These are phyloP conservation scores for Echiichthys vipera DNA, from an alignment of 2,797 vertebrate species.

Conservation along the genomic window DNA sequence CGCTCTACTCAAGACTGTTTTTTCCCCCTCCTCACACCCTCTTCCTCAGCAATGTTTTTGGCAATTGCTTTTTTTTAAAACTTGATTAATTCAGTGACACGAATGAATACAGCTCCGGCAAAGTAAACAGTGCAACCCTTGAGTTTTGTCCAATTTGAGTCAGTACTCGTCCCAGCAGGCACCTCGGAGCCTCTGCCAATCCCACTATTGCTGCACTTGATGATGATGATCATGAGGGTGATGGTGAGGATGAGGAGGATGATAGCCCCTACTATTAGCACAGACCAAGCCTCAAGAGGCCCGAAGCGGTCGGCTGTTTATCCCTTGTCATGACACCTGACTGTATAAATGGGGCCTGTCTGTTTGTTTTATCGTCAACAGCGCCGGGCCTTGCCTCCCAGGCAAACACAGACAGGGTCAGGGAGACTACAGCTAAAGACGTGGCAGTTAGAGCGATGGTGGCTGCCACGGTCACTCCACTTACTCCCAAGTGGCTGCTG, in stretches of 20 bases:
- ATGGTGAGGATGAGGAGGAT: slow-evolving; percentile 67
- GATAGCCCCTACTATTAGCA: slow-evolving; percentile 62
- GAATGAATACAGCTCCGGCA: slow-evolving; percentile 61
- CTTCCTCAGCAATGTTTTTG: slow-evolving; percentile 58
- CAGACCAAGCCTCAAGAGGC: slow-evolving; percentile 56
- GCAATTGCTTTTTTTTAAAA: slow-evolving; percentile 57
- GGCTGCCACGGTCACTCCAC: slow-evolving; percentile 76
- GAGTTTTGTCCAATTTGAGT: slow-evolving; percentile 72
- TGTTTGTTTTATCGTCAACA: slow-evolving; percentile 81
- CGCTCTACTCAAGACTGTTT: slow-evolving; percentile 51
- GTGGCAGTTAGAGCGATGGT: slow-evolving; percentile 79
- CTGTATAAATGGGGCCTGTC: slow-evolving; percentile 80
- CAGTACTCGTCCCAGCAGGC: slow-evolving; percentile 57
- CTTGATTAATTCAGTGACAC: slow-evolving; percentile 76
- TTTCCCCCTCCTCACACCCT: not conserved
- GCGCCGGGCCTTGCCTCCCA: slow-evolving; percentile 64
- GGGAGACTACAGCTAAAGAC: slow-evolving; percentile 73
- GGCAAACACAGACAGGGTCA: slow-evolving; percentile 76
- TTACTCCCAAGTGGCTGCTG: slow-evolving; percentile 76
- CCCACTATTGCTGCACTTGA: slow-evolving; percentile 49
- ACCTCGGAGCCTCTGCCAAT: slow-evolving; percentile 64
- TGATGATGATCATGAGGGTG: slow-evolving; percentile 70
- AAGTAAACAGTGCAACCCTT: slow-evolving; percentile 68
- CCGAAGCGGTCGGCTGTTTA: slow-evolving; percentile 69
- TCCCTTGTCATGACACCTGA: slow-evolving; percentile 83